Evolutionary conservation across 2,113 vertebrate species (phyloP).

Genomic region (Caranx melampygus): DNA sequence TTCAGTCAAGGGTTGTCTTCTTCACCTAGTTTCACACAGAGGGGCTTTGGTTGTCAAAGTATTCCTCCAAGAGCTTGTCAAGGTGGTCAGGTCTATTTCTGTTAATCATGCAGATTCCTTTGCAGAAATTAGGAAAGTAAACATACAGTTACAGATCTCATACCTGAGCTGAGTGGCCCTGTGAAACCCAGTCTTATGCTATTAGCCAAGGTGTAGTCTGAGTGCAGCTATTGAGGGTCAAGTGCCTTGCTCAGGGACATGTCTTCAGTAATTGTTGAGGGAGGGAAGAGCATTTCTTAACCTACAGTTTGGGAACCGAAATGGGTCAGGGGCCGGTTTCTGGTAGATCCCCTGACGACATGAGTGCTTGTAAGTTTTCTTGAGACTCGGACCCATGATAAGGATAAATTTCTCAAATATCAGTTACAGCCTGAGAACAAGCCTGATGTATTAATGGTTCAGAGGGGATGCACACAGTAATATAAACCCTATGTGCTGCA

Average conservation of each 20-base stretch:
- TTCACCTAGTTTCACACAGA: slow-evolving; percentile 21
- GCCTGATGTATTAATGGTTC: slow-evolving; percentile 69
- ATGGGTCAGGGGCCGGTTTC: slow-evolving; percentile 42
- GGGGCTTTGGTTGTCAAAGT: slow-evolving; percentile 1
- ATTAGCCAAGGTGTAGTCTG: slow-evolving; percentile 10
- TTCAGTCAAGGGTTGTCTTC: background rate
- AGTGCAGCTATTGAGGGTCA: slow-evolving; percentile 43
- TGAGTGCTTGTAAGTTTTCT: slow-evolving; percentile 35
- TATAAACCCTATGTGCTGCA: slow-evolving; percentile 54
- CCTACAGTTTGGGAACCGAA: slow-evolving; percentile 43
- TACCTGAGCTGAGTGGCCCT: background rate
- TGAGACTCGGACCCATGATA: slow-evolving; percentile 34
- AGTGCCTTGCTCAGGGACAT: slow-evolving; percentile 59
- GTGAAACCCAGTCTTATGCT: background rate
- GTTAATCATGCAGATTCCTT: background rate
- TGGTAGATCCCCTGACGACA: slow-evolving; percentile 24
- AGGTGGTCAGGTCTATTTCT: background rate
- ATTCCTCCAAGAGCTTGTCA: background rate
- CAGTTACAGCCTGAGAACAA: slow-evolving; percentile 48
- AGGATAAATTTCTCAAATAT: slow-evolving; percentile 65
- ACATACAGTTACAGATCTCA: background rate
- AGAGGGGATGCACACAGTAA: slow-evolving; percentile 75
- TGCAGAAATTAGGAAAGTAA: background rate
- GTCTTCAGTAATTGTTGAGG: slow-evolving; percentile 43
- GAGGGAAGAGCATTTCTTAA: slow-evolving; percentile 31